phyloP scores from a whole-genome alignment of 2,113 vertebrate genomes.

The Recurvirostra avosetta region DNA sequence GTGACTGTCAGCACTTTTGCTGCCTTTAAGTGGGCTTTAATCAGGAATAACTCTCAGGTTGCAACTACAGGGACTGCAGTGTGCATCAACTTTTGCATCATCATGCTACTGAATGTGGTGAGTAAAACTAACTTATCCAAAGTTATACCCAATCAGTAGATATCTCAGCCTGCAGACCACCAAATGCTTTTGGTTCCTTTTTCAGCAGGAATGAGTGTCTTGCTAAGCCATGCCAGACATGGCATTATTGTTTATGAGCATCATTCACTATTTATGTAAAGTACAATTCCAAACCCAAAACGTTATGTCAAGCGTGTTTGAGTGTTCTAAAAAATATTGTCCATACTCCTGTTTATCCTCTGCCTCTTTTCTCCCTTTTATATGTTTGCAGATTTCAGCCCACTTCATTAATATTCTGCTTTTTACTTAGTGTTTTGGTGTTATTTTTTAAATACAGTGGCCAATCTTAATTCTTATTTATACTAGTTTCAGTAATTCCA shows the following conservation, averaged over 20 bases:
- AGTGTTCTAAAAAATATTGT: background rate
- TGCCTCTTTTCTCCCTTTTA: background rate
- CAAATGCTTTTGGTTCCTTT: background rate
- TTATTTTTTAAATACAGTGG: background rate
- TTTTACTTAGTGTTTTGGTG: background rate
- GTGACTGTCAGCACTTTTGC: conserved; percentile 95
- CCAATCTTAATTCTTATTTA: background rate
- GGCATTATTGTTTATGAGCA: background rate
- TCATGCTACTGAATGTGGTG: conserved; percentile 95
- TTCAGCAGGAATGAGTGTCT: background rate
- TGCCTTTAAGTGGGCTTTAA: conserved; percentile 92
- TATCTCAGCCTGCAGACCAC: background rate
- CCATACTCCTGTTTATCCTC: background rate
- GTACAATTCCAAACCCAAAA: background rate
- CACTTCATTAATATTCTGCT: background rate
- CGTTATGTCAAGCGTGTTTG: background rate
- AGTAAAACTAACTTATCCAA: conserved; percentile 30
- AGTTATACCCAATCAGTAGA: background rate
- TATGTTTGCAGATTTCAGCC: background rate
- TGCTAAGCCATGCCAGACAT: background rate
- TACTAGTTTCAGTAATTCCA: background rate
- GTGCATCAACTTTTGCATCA: conserved; percentile 96
- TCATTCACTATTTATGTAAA: background rate
- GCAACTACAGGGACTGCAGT: conserved; percentile 94
- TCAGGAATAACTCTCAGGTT: conserved; percentile 96